Conservation (phyloP, 2,888 invertebrate genomes). For the Trimorus sp. region DNA sequence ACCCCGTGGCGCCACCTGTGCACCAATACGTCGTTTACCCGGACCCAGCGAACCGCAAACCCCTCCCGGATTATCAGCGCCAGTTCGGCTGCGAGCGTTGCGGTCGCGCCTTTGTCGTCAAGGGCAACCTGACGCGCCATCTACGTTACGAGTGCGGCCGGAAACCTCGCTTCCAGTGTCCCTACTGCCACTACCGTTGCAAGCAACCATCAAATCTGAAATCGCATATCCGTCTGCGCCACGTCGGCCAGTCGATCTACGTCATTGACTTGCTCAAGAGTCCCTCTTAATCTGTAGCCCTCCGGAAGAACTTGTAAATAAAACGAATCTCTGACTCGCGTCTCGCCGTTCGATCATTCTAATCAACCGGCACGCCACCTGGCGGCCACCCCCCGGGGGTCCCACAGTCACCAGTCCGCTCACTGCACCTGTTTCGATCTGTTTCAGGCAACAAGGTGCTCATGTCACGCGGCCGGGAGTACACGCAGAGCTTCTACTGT, state of each 20-base stretch:
- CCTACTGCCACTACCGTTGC: conserved; percentile 74
- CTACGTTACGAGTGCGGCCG: conserved; percentile 77
- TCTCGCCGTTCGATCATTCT: no score
- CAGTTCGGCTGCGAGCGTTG: conserved; percentile 79
- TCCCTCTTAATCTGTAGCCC: background rate
- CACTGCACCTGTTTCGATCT: background rate
- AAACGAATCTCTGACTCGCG: background rate
- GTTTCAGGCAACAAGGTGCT: conserved; percentile 1
- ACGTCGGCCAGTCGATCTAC: conserved; percentile 63
- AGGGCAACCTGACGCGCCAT: conserved; percentile 78
- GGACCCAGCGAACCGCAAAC: no score
- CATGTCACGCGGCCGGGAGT: background rate
- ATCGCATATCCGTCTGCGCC: conserved; percentile 74
- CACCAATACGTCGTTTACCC: no score
- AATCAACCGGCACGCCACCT: no score
- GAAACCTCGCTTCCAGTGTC: conserved; percentile 76
- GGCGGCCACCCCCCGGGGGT: no score
- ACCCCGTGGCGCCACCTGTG: no score
- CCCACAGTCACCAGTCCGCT: no score
- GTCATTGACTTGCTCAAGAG: background rate
- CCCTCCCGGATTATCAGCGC: conserved; percentile 50
- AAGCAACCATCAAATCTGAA: conserved; percentile 75
- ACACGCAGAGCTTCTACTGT: conserved; percentile 16
- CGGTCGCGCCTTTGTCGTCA: conserved; percentile 76
- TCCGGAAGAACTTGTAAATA: background rate